These are phyloP conservation scores for Atta cephalotes DNA, from an alignment of 1,140 invertebrate genomes.

Conservation along the genomic window DNA sequence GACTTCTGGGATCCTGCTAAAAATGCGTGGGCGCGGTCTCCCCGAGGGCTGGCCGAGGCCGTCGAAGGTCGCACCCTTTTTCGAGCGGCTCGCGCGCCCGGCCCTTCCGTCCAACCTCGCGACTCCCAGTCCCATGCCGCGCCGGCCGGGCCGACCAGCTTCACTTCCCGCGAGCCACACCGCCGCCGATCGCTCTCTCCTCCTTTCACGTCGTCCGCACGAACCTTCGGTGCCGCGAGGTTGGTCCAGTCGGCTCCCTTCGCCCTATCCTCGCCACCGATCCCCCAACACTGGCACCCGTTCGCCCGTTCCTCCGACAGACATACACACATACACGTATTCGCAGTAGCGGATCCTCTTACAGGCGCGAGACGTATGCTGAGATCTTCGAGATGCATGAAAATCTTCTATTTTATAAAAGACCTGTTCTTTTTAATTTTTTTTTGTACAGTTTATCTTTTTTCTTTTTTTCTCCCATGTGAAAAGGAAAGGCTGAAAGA, in stretches of 20 bases:
- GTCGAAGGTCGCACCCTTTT: slow-evolving; percentile 84
- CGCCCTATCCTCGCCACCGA: slow-evolving; percentile 51
- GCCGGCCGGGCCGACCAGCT: slow-evolving; percentile 32
- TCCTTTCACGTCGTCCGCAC: slow-evolving; percentile 68
- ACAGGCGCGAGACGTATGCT: not conserved
- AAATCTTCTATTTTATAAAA: not conserved
- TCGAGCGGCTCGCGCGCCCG: slow-evolving; percentile 71
- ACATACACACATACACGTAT: slow-evolving; percentile 17
- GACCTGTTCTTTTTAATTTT: too few relatives aligned
- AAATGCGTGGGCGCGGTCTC: slow-evolving; percentile 87
- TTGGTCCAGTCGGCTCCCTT: slow-evolving; percentile 47
- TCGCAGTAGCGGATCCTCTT: slow-evolving; percentile 46
- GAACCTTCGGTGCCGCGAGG: slow-evolving; percentile 60
- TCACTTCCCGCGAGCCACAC: slow-evolving; percentile 31
- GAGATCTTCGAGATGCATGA: not conserved
- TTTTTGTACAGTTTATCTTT: too few relatives aligned
- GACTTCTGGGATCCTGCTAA: slow-evolving; percentile 85
- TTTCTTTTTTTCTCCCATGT: too few relatives aligned
- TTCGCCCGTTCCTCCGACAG: slow-evolving; percentile 1
- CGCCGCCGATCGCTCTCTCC: slow-evolving; percentile 71
- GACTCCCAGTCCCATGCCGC: slow-evolving; percentile 57
- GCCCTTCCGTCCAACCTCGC: slow-evolving; percentile 75
- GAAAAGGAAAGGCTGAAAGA: too few relatives aligned
- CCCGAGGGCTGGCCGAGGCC: slow-evolving; percentile 85
- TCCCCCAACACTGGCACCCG: slow-evolving; percentile 42